A percentile compares a stretch with the other conserved stretches of the same genome.
Conservation (phyloP, 1,140 invertebrate species). For the Drosophila asahinai region DNA sequence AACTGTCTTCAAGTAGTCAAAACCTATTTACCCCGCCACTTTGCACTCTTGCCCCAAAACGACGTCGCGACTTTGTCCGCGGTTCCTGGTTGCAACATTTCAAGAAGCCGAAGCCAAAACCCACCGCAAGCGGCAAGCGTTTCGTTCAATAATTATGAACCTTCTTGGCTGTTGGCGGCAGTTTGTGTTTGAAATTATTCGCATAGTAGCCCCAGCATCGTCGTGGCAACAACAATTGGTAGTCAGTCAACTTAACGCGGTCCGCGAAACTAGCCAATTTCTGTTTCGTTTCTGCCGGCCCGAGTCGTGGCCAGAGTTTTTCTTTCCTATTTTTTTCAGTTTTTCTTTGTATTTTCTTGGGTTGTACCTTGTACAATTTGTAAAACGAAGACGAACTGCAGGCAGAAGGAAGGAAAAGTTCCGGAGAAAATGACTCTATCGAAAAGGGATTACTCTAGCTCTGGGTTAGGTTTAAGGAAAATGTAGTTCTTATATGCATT, state of each 20-base stretch:
- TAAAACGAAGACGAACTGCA: constrained; percentile 65
- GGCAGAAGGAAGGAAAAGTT: constrained; percentile 37
- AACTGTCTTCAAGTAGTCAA: constrained; percentile 51
- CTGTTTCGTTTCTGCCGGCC: constrained; percentile 51
- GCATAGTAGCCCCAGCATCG: constrained; percentile 72
- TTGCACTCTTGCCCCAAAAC: constrained; percentile 73
- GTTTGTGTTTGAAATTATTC: constrained; percentile 80
- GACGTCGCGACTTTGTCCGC: constrained; percentile 3
- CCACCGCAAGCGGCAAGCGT: constrained; percentile 41
- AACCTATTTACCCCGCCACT: constrained; percentile 71
- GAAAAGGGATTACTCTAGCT: constrained; percentile 11
- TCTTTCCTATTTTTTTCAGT: constrained; percentile 27
- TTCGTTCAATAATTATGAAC: constrained; percentile 77
- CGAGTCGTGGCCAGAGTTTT: constrained; percentile 69
- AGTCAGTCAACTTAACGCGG: constrained; percentile 80
- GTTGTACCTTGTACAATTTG: constrained; percentile 71
- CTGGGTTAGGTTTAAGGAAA: background rate
- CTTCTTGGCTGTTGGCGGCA: constrained; percentile 77
- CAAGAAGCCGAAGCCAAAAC: constrained; percentile 71
- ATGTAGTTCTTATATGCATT: background rate
- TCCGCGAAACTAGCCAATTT: constrained; percentile 80
- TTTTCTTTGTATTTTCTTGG: constrained; percentile 11
- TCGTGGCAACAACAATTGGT: constrained; percentile 80
- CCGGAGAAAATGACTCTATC: background rate
- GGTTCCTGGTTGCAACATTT: constrained; percentile 74